A percentile compares a stretch with the other conserved stretches of the same genome.
Conservation (phyloP, 1,140 invertebrate species). For the Lordiphosa stackelbergi region DNA sequence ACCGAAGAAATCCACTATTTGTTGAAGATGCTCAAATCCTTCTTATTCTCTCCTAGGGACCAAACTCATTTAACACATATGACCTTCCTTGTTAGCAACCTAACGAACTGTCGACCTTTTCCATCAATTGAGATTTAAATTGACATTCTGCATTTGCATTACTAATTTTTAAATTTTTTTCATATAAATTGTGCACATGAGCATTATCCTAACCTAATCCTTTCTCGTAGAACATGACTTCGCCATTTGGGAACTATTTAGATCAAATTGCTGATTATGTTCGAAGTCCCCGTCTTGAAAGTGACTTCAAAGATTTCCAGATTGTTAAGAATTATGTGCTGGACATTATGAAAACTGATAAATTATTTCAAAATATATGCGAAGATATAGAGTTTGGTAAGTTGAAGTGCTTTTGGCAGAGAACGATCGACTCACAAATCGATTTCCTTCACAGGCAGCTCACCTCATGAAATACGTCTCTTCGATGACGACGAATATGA, state of each 20-base stretch:
- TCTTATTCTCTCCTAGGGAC: too few relatives aligned
- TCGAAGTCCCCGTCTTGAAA: neutral
- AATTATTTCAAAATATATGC: neutral
- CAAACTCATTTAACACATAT: too few relatives aligned
- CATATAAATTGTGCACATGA: too few relatives aligned
- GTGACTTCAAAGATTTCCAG: slow-evolving; percentile 13
- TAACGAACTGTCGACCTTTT: too few relatives aligned
- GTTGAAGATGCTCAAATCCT: too few relatives aligned
- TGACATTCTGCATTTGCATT: too few relatives aligned
- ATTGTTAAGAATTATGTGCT: slow-evolving; percentile 25
- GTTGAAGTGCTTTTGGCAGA: neutral
- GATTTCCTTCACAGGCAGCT: slow-evolving; percentile 28
- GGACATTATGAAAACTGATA: neutral
- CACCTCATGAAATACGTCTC: slow-evolving; percentile 25
- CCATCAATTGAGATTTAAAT: too few relatives aligned
- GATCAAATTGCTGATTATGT: slow-evolving; percentile 2
- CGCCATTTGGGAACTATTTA: slow-evolving; percentile 30
- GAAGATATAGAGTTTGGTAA: slow-evolving; percentile 27
- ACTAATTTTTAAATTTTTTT: too few relatives aligned
- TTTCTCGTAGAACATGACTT: slow-evolving; percentile 11
- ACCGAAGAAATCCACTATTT: too few relatives aligned
- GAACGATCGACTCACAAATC: neutral
- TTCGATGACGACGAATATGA: slow-evolving; percentile 37
- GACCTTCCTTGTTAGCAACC: too few relatives aligned
- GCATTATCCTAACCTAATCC: too few relatives aligned